Evolutionary conservation across 2,113 vertebrate genomes (phyloP), one percentile per base, ranked within the genome.

Genomic region (Heterotis niloticus): DNA sequence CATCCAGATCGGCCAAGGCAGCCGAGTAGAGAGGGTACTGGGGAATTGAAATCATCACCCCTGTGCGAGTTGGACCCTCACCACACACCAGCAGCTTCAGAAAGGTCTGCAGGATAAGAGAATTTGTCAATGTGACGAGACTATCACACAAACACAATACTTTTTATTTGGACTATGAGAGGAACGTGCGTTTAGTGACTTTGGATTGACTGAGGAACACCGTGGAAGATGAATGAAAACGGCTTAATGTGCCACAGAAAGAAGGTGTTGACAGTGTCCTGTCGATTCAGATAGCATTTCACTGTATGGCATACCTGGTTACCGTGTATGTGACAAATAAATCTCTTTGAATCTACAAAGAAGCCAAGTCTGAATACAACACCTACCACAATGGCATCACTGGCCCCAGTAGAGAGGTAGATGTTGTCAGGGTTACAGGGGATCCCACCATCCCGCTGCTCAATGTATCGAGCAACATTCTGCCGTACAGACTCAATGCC

Each of bases 21-120:
- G 94, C 94, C 0, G 94, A 95, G 82, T 95, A 94, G 1, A 95
- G 90, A 0, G 94, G 94, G 83, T 94, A 95, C 88, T 95, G 94
- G 0, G 94, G 93, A 64, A 94, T 91, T 10, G 93, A 91, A 76
- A 95, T 91, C 84, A 94, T 85, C 44, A 94, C 93, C 0, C 93
- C 94, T 0, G 92, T 92, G 56, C 92, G 89, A 0, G 60, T 51
- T 0, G 0, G 0, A 0, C 93, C 93, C 72, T 90, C 83, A 0
- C 93, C 93, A 0, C 88, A 62, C 67, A 94, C 90, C 86, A 95
- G 81, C 79, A 95, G 67, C 87, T 92, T 94, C 82, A 95, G 87
- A 78, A 93, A 83, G 0, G 86, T 90, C 93, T 94, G 82, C 0
- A 28, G 44, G 18, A 20, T 20, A 16, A 69, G 17, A 13, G 57